Base-by-base conservation (phyloP, 2,113 vertebrate genomes). In the Motacilla alba region DNA sequence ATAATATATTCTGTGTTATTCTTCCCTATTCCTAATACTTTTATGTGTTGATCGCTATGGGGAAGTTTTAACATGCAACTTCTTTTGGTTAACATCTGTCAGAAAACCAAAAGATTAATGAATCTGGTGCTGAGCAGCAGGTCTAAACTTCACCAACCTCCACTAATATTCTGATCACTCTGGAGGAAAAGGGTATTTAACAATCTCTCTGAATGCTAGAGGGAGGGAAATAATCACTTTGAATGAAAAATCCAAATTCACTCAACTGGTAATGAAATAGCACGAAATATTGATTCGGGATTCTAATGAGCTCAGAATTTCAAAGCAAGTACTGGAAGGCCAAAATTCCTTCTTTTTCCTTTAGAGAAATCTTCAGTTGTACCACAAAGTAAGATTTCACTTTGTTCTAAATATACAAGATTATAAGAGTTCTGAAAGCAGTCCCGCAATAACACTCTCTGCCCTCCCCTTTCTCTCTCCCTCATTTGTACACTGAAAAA, bases 271-370 rank as follows among this genome's bases (percentile, higher is more conserved):
- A 96, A 96, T 97, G 90, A 97, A 97, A 96, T 95, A 87, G 89
- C 82, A 95, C 67, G 95, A 97, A 96, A 97, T 98, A 97, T 98
- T 98, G 96, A 98, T 97, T 98, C 85, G 93, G 72, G 94, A 91
- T 83, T 94, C 92, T 98, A 98, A 98, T 96, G 98, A 97, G 95
- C 95, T 98, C 94, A 89, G 81, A 95, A 98, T 97, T 98, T 98
- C 98, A 98, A 98, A 98, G 97, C 35, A 83, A 97, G 86, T 90
- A 91, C 95, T 89, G 28, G 94, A 95, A 97, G 97, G 97, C 91
- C 95, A 90, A 94, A 80, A 78, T 95, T 90, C 76, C 63, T 73
- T 91, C 88, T 83, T 91, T 69, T 95, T 96, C 66, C 84, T 94
- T 97, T 96, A 95, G 78, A 95, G 53, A 89, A 82, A 89, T 90